Base-by-base conservation (phyloP, 2,888 invertebrate genomes). In the Mythimna impura region DNA sequence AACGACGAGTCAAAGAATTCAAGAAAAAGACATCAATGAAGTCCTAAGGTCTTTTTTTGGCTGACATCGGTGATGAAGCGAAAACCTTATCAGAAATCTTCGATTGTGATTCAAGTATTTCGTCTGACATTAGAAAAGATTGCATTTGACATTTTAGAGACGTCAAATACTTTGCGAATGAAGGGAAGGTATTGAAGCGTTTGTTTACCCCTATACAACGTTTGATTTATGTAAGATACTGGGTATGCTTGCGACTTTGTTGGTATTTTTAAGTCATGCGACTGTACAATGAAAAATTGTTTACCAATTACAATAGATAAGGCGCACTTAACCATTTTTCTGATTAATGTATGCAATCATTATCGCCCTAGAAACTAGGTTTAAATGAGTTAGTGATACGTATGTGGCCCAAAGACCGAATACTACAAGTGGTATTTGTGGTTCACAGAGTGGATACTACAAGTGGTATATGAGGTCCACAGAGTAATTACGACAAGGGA, bases 91-190 rank as follows among this genome's bases (percentile, higher is more conserved):
- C 80, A 47, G 54, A 60, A 50, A 71, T 67, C 66, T 79, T 64
- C 60, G 47, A 80, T 67, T 64, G 66, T 57, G 76, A 80, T 80
- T 66, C 69, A 78, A 74, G 62, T 30, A n/a, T 66, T 76, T 80
- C 57, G 25, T 43, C 10, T 67, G 66, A 79, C 76, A 55, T 71
- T 64, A 25, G 14, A 60, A 60, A 52, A 80, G 80, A 79, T 79
- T 71, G 66, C 64, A 61, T 79, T 71, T 76, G 76, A 67, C 76
- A 71, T 80, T 80, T 76, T 4, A 43, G 20, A 70, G n/a, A 76
- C 22, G 54, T 66, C 17, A 66, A 75, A 62, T 73, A 58, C 78
- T 36, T 17, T 60, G 12, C 36, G 43, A 57, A 14, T 36, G 25
- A 36, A 54, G 30, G n/a, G 25, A 50, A 0, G 12, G 22, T 40